A percentile compares a stretch with the other conserved stretches of the same genome.
These are phyloP conservation scores for Empis livida DNA, from an alignment of 2,888 invertebrate species.

Conservation along the genomic window DNA sequence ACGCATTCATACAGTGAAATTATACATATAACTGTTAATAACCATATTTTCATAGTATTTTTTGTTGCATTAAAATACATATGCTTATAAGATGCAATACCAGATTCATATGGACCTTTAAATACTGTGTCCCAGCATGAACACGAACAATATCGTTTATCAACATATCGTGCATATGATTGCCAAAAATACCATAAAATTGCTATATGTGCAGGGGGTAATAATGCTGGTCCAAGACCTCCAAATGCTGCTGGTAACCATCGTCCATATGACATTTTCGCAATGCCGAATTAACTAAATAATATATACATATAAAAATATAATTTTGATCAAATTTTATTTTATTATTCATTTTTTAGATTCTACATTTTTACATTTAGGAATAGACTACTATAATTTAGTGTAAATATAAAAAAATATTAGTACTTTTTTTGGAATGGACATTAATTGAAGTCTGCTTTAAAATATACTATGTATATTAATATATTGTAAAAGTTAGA, in stretches of 20 bases:
- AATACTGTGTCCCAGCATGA: slow-evolving; percentile 64
- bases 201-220: slow-evolving; percentile 49
- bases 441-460: too few species aligned
- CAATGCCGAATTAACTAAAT: too few species aligned
- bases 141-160: slow-evolving; percentile 51
- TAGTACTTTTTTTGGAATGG: too few species aligned
- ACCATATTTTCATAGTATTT: slow-evolving; percentile 54
- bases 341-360: too few species aligned
- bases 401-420: too few species aligned
- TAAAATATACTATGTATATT: too few species aligned
- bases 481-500: too few species aligned
- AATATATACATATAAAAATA: too few species aligned
- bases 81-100: slow-evolving; percentile 55
- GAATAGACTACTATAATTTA: too few species aligned
- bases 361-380: too few species aligned
- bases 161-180: slow-evolving; percentile 50
- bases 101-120: slow-evolving; percentile 58
- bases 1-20: slow-evolving; percentile 48
- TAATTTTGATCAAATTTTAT: too few species aligned
- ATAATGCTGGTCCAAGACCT: slow-evolving; percentile 37
- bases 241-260: slow-evolving; percentile 35
- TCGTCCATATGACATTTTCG: slow-evolving; percentile 29
- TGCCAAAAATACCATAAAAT: slow-evolving; percentile 53
- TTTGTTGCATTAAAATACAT: slow-evolving; percentile 56
- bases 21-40: slow-evolving; percentile 43